Base-by-base conservation (phyloP, 2,888 invertebrate species). In the Vanessa cardui region DNA sequence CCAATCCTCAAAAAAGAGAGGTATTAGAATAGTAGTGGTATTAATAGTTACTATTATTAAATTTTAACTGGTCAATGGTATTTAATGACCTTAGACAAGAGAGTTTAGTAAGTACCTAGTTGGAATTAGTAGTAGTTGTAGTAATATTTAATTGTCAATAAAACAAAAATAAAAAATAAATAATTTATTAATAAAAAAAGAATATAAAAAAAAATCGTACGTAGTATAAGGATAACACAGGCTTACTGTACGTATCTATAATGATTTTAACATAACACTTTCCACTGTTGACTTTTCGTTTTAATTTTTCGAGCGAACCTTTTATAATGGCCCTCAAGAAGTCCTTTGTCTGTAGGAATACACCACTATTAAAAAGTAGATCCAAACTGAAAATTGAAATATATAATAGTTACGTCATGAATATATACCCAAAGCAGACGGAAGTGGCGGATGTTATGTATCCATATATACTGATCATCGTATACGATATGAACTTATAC, bases 311-410 rank as follows among this genome's bases (percentile, higher is more conserved):
- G 46, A 61, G 56, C 39, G 62, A 64, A 68, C 63, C 67, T 60
- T 71, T 67, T 69, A 63, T 20, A 46, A 47, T 39, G 46, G 20
- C 21, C 1, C 45, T 59, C n/a, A 31, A 26, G 49, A 39, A n/a
- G 68, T 15, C 68, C 76, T 76, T 59, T 69, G 73, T 80, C 81
- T 83, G 79, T 81, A 88, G 76, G 84, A 83, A 77, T 81, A 77
- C 74, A 86, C 79, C 73, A 89, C 86, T 76, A 83, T 78, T 81
- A 88, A 66, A 82, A 85, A 88, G 82, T 88, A 88, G 75, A 64
- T 52, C 87, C 88, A 88, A 71, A 84, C 87, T 88, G 86, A 80
- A 89, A 88, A 74, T 56, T 70, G 78, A 81, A 77, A 59, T 56
- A 66, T 15, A 49, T 31, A 62, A 56, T 62, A 44, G 18, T 7